Percentiles rank a stretch among this genome's conserved stretches.
Evolutionary conservation across 2,888 invertebrate genomes (phyloP).

Genomic region (Arctia plantaginis): DNA sequence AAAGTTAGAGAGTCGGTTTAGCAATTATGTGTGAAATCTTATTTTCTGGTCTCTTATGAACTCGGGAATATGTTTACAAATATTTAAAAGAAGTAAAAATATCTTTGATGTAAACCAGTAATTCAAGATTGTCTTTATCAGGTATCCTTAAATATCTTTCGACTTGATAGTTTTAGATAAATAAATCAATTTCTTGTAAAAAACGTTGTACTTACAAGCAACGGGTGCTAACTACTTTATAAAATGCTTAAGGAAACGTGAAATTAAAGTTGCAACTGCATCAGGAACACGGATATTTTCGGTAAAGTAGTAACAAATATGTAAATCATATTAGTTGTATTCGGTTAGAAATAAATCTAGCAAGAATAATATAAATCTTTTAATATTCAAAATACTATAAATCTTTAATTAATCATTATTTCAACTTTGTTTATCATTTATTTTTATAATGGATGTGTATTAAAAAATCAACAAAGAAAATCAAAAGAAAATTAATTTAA

Average conservation of each 20-base stretch:
- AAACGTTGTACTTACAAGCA: background rate
- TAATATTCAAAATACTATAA: too few species aligned
- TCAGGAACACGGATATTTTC: background rate
- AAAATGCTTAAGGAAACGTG: background rate
- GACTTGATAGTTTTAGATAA: background rate
- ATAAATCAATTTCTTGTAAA: background rate
- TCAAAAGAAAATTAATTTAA: background rate
- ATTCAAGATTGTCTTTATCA: background rate
- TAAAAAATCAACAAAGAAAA: background rate
- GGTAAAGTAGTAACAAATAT: background rate
- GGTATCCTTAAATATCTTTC: background rate
- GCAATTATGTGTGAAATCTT: background rate
- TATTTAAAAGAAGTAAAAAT: too few species aligned
- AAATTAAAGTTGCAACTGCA: background rate
- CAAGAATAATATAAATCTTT: too few species aligned
- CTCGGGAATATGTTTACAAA: background rate
- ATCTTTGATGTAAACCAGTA: too few species aligned
- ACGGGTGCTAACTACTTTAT: background rate
- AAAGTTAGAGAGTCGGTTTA: background rate
- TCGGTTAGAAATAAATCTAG: too few species aligned
- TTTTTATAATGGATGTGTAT: too few species aligned
- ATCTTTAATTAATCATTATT: background rate
- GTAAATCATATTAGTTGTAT: background rate
- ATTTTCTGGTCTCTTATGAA: background rate
- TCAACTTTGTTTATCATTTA: background rate